phyloP scores from a whole-genome alignment of 2,888 invertebrate species.

The Galeruca laticollis region DNA sequence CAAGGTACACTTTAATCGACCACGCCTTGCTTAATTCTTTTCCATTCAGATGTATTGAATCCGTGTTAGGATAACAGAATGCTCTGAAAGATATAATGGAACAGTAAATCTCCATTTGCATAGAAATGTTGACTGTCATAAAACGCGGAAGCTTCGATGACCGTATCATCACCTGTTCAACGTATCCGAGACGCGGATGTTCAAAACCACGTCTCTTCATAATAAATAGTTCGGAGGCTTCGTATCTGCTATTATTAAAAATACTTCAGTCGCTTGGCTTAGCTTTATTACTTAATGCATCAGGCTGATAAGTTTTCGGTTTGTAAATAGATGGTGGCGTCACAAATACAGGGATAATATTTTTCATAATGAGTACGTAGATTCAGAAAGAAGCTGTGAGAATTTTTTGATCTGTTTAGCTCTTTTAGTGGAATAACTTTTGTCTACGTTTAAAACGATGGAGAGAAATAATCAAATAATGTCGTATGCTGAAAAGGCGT shows the following conservation, averaged over 20 bases:
- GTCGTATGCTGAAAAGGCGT: too few species aligned
- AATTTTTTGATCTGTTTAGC: too few species aligned
- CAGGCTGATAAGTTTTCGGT: too few species aligned
- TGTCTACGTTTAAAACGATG: too few species aligned
- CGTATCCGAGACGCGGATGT: neutral
- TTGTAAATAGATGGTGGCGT: too few species aligned
- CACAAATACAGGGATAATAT: too few species aligned
- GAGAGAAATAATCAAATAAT: too few species aligned
- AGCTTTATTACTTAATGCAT: too few species aligned
- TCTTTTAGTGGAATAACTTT: too few species aligned
- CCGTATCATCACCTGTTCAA: constrained; percentile 21
- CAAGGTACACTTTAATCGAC: constrained; percentile 4
- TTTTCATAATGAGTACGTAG: too few species aligned
- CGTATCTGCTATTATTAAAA: neutral
- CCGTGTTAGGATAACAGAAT: constrained; percentile 19
- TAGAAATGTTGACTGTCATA: constrained; percentile 25
- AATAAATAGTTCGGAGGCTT: constrained; percentile 6
- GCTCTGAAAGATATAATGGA: constrained; percentile 11
- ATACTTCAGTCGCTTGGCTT: too few species aligned
- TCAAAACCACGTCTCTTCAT: neutral
- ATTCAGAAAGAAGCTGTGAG: too few species aligned
- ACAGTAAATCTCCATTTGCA: constrained; percentile 21
- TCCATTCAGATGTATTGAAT: constrained; percentile 14
- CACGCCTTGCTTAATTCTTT: constrained; percentile 22
- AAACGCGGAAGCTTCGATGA: constrained; percentile 19